phyloP scores from a whole-genome alignment of 2,888 invertebrate species.

The Prenolepis imparis region DNA sequence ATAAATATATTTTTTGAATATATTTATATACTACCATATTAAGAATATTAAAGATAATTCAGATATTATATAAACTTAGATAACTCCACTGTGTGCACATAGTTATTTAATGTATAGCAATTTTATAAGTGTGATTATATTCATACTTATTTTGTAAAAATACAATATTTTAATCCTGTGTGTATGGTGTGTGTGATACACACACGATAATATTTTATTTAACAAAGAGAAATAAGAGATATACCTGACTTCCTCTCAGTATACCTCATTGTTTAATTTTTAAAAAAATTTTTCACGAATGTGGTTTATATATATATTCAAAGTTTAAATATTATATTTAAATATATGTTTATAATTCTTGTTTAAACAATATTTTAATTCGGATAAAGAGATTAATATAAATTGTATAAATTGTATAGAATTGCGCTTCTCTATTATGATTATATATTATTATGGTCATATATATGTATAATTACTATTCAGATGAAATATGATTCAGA shows the following conservation, averaged over 20 bases:
- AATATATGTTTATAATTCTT: too few relatives aligned
- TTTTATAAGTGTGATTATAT: conserved; percentile 1
- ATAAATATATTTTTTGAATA: neutral
- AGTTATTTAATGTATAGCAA: neutral
- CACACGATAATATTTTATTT: conserved; percentile 7
- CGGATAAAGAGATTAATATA: neutral
- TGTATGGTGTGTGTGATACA: neutral
- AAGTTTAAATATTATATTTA: too few relatives aligned
- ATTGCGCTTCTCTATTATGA: neutral
- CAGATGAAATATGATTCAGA: too few relatives aligned
- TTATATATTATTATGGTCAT: neutral
- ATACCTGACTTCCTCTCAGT: neutral
- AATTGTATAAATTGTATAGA: neutral
- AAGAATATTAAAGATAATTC: conserved; percentile 1
- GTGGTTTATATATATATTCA: neutral
- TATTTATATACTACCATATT: neutral
- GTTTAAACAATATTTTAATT: neutral
- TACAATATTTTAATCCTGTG: conserved; percentile 10
- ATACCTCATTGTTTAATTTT: conserved; percentile 5
- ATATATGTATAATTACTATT: neutral
- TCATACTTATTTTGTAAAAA: conserved; percentile 25
- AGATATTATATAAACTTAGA: neutral
- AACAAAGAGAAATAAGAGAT: conserved; percentile 18
- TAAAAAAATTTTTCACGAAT: neutral
- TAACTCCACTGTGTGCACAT: neutral